Evolutionary conservation across 1,140 invertebrate species (phyloP).

Genomic region (Drosophila nasuta): DNA sequence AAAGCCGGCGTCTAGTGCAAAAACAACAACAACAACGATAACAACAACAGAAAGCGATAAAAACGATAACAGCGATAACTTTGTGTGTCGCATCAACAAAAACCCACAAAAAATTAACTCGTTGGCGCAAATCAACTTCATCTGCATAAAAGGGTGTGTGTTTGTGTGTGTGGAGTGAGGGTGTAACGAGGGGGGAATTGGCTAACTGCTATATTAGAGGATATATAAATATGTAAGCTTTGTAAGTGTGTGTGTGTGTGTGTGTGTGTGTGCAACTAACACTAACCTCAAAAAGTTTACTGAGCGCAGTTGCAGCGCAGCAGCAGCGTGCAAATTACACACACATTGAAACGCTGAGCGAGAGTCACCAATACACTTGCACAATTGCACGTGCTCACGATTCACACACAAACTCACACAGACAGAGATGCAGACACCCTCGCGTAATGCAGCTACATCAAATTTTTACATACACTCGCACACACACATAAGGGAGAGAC

Average conservation of each 20-base stretch:
- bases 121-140: slow-evolving; percentile 26
- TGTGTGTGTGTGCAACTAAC: slow-evolving; percentile 41
- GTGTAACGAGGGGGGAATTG: neutral
- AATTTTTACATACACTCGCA: slow-evolving; percentile 20
- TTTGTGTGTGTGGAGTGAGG: neutral
- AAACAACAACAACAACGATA: slow-evolving; percentile 16
- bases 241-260: neutral
- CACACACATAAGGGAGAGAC: neutral
- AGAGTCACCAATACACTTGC: slow-evolving; percentile 57
- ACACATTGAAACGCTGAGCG: slow-evolving; percentile 54
- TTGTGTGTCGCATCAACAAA: slow-evolving; percentile 39
- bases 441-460: slow-evolving; percentile 31
- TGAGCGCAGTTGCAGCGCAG: slow-evolving; percentile 60
- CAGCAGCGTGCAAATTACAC: slow-evolving; percentile 54
- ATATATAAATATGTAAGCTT: no score
- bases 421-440: slow-evolving; percentile 39
- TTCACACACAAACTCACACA: slow-evolving; percentile 53
- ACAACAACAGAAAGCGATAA: slow-evolving; percentile 27
- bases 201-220: slow-evolving; percentile 46
- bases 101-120: slow-evolving; percentile 18
- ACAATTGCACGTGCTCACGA: slow-evolving; percentile 72
- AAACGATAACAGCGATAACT: slow-evolving; percentile 43
- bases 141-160: slow-evolving; percentile 20
- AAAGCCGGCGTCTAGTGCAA: slow-evolving; percentile 19
- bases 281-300: slow-evolving; percentile 82